A percentile compares a stretch with the other conserved stretches of the same genome.
Conservation (phyloP, 64 coral and sea anemone genomes). For the Montipora foliosa region DNA sequence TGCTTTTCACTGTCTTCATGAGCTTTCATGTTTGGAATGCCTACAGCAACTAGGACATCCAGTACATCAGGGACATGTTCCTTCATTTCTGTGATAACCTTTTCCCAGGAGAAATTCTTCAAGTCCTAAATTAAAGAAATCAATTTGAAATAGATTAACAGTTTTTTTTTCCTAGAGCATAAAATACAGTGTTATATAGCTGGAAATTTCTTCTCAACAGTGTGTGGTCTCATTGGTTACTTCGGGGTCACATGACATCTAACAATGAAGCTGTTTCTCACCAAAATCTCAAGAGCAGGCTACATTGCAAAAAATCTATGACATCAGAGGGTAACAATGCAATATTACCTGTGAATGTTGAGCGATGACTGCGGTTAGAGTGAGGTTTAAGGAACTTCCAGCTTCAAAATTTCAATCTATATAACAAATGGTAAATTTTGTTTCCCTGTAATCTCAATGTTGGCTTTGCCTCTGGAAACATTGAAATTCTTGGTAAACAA, state of each 20-base stretch:
- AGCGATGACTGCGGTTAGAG: background rate
- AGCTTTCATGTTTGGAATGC: slow-evolving; percentile 1
- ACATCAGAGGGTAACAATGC: background rate
- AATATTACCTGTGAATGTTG: background rate
- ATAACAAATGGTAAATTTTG: background rate
- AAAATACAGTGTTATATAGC: background rate
- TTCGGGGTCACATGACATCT: background rate
- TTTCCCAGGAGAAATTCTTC: background rate
- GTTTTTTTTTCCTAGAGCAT: background rate
- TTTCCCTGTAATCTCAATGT: background rate
- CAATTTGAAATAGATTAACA: slow-evolving; percentile 6
- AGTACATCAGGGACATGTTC: background rate
- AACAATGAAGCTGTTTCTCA: background rate
- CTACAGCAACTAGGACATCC: slow-evolving; percentile 18
- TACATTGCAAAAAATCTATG: background rate
- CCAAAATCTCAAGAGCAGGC: background rate
- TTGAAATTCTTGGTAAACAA: background rate
- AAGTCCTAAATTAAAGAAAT: background rate
- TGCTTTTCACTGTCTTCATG: slow-evolving; percentile 9
- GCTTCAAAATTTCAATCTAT: background rate
- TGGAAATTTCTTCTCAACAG: background rate
- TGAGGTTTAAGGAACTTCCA: background rate
- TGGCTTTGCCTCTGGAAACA: background rate
- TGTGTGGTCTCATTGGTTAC: background rate
- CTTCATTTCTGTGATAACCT: slow-evolving; percentile 26